Evolutionary conservation across 1,140 invertebrate genomes (phyloP).

Genomic region (Choristoneura fumiferana): DNA sequence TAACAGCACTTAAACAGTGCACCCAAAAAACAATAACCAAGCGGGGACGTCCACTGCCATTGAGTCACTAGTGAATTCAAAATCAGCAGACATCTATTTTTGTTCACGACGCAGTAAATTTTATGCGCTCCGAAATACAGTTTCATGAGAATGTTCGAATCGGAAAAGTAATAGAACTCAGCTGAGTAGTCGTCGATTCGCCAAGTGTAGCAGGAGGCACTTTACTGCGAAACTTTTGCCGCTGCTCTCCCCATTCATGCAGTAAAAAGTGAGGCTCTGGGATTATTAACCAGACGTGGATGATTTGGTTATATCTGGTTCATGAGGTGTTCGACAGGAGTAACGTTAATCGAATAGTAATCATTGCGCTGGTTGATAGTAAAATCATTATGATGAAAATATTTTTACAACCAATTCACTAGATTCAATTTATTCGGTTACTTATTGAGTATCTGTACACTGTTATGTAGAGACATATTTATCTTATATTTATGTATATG

Average conservation of each 20-base stretch:
- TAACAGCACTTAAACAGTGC: not conserved
- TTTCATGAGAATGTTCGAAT: conserved; percentile 18
- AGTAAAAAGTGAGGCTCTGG: conserved; percentile 7
- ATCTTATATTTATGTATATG: no score
- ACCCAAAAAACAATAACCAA: conserved; percentile 14
- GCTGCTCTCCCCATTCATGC: not conserved
- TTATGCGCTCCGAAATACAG: conserved; percentile 20
- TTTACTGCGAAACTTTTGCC: conserved; percentile 14
- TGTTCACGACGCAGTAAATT: conserved; percentile 31
- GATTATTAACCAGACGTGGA: conserved; percentile 16
- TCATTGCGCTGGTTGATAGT: no score
- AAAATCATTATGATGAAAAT: no score
- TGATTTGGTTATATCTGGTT: conserved; percentile 11
- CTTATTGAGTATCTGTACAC: no score
- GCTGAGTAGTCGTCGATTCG: conserved; percentile 16
- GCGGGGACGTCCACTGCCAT: not conserved
- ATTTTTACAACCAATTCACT: no score
- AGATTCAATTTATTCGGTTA: no score
- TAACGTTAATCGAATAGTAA: not conserved
- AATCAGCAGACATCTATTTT: conserved; percentile 26
- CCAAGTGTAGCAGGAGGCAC: conserved; percentile 14
- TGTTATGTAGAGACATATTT: no score
- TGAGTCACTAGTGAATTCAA: conserved; percentile 1
- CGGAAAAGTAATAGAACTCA: conserved; percentile 18
- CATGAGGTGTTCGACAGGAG: not conserved